Conservation (phyloP, 2,888 invertebrate genomes). For the Phaedon cochleariae region DNA sequence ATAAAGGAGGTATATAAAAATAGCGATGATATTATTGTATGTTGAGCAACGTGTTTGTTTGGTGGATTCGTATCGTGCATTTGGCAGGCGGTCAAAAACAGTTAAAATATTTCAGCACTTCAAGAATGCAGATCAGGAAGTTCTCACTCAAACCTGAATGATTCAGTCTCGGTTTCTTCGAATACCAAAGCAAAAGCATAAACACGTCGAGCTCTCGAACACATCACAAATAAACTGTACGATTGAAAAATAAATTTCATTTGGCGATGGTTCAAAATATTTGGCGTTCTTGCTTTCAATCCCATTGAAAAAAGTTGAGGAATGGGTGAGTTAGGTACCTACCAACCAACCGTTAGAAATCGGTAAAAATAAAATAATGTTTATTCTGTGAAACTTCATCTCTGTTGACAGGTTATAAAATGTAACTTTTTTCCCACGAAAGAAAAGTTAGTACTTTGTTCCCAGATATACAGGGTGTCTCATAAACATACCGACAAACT, state of each 20-base stretch:
- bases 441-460: too few relatives aligned
- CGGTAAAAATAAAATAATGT: too few relatives aligned
- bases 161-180: background rate
- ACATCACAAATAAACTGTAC: background rate
- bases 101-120: conserved; percentile 17
- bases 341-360: too few relatives aligned
- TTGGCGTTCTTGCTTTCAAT: too few relatives aligned
- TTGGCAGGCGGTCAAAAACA: conserved; percentile 19
- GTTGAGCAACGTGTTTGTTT: background rate
- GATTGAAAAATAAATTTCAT: background rate
- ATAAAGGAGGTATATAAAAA: background rate
- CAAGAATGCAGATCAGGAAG: conserved; percentile 18
- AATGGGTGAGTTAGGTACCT: too few relatives aligned
- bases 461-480: too few relatives aligned
- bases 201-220: background rate
- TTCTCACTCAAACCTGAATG: background rate
- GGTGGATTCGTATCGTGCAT: conserved; percentile 9
- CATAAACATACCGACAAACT: too few relatives aligned
- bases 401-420: too few relatives aligned
- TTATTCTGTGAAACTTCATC: too few relatives aligned
- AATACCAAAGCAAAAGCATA: background rate
- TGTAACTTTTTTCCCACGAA: too few relatives aligned
- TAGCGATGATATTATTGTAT: background rate
- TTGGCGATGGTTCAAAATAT: too few relatives aligned
- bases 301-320: too few relatives aligned